These are phyloP conservation scores for Struthio camelus DNA, from an alignment of 2,113 vertebrate species.

Conservation along the genomic window DNA sequence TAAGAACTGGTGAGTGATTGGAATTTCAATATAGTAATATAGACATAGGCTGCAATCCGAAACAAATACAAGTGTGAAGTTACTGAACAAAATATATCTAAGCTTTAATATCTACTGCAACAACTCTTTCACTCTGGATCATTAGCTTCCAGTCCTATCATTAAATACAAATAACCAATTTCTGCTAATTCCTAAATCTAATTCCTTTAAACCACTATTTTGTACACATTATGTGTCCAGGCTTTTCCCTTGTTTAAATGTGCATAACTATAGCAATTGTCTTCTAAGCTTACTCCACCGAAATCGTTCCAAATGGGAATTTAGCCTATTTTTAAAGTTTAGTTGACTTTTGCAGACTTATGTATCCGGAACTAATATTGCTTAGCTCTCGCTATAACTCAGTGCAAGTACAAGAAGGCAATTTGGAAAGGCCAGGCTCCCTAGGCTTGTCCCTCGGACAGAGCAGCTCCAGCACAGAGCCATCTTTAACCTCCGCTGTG, in stretches of 20 bases:
- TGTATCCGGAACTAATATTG: rapidly evolving
- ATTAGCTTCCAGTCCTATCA: constrained; percentile 73
- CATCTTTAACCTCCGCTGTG: rapidly evolving
- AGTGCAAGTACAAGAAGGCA: background rate
- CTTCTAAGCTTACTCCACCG: constrained; percentile 48
- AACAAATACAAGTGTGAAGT: constrained; percentile 69
- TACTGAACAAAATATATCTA: constrained; percentile 69
- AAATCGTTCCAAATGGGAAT: constrained; percentile 59
- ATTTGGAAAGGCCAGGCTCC: background rate
- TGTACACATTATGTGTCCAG: constrained; percentile 70
- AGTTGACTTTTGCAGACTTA: background rate
- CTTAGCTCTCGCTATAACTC: background rate
- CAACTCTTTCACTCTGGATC: constrained; percentile 69
- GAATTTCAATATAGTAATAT: constrained; percentile 67
- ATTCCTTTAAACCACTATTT: constrained; percentile 79
- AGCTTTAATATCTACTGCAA: constrained; percentile 73
- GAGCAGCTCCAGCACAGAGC: background rate
- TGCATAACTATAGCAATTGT: constrained; percentile 80
- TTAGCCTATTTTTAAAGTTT: constrained; percentile 33
- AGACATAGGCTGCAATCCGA: constrained; percentile 66
- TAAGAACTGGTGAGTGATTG: constrained; percentile 70
- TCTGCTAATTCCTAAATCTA: constrained; percentile 66
- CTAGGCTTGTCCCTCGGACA: background rate
- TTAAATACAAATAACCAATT: constrained; percentile 77
- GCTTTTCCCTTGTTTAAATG: constrained; percentile 76